These are phyloP conservation scores for Xestia xanthographa DNA, from an alignment of 2,888 invertebrate genomes.

Conservation along the genomic window DNA sequence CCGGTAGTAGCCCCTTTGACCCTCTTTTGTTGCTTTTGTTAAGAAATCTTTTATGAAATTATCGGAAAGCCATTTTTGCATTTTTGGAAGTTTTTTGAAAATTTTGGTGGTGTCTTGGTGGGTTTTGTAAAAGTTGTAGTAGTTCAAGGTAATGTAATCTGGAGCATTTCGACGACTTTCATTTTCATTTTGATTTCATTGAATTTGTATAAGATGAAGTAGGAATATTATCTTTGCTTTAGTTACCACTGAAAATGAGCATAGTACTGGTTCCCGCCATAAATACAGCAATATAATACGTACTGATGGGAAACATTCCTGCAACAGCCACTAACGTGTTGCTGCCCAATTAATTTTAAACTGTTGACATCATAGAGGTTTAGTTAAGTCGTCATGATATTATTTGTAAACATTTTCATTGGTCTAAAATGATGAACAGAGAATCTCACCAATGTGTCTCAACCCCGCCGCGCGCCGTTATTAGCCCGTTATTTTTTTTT, in stretches of 20 bases:
- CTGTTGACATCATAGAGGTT: not conserved
- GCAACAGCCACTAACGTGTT: not conserved
- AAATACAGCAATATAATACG: not conserved
- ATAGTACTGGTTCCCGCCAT: not conserved
- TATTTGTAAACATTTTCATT: not conserved
- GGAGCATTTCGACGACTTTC: too few species aligned
- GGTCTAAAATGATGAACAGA: conserved; percentile 5
- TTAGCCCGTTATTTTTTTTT: not conserved
- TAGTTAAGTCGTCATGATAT: not conserved
- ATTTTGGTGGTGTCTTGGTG: not conserved
- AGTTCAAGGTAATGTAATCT: not conserved
- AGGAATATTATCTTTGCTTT: not conserved
- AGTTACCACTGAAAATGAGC: not conserved
- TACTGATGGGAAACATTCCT: not conserved
- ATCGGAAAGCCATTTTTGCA: not conserved
- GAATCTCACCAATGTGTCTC: conserved; percentile 20
- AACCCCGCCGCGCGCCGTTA: not conserved
- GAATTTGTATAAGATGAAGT: not conserved
- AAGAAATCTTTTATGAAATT: not conserved
- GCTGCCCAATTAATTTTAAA: not conserved
- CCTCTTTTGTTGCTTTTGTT: not conserved
- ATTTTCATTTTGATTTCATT: too few species aligned
- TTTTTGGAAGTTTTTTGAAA: not conserved
- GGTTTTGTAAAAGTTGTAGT: not conserved
- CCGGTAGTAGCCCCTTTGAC: conserved; percentile 3